Evolutionary conservation across 2,113 vertebrate genomes (phyloP).

Genomic region (Phrynosoma platyrhinos): DNA sequence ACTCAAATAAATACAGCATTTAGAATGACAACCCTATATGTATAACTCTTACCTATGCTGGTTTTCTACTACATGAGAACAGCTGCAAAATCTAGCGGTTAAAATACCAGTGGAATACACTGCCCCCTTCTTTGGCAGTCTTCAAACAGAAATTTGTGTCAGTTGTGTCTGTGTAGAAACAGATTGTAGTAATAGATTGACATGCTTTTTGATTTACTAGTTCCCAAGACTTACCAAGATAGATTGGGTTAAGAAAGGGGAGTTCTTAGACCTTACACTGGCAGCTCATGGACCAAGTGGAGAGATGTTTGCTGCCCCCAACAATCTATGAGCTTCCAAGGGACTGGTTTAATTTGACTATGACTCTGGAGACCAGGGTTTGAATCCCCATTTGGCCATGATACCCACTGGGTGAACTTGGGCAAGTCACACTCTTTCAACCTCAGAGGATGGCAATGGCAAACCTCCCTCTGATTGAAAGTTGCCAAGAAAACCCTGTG

Average conservation of each 20-base stretch:
- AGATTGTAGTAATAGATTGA: background rate
- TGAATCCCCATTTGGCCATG: too few relatives aligned
- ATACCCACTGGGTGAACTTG: too few relatives aligned
- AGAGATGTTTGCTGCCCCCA: too few relatives aligned
- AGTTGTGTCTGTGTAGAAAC: background rate
- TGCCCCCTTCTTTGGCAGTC: background rate
- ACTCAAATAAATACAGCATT: constrained; percentile 8
- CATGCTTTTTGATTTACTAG: too few relatives aligned
- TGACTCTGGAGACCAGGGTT: too few relatives aligned
- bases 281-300: background rate
- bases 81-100: background rate
- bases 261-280: background rate
- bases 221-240: background rate
- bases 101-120: background rate
- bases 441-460: too few relatives aligned
- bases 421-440: too few relatives aligned
- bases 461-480: too few relatives aligned
- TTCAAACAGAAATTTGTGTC: too few relatives aligned
- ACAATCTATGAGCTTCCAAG: too few relatives aligned
- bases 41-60: background rate
- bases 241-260: background rate
- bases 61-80: background rate
- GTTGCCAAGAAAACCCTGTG: too few relatives aligned
- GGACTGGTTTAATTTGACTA: too few relatives aligned
- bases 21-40: background rate